phyloP scores from a whole-genome alignment of 2,888 invertebrate species.

The Cataglyphis rosenhaueri region DNA sequence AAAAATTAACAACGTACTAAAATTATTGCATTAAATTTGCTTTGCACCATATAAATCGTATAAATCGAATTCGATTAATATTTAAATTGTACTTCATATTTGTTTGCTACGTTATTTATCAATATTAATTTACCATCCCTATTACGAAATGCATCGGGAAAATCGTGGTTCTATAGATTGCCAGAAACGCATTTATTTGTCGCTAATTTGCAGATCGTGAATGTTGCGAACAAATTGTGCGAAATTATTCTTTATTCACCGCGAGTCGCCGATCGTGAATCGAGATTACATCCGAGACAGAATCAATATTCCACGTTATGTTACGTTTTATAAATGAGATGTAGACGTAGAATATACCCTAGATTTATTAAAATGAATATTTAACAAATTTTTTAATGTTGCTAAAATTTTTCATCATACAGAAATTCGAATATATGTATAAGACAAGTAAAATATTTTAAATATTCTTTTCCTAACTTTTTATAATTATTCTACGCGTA shows the following conservation, averaged over 20 bases:
- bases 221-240: background rate
- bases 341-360: background rate
- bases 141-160: background rate
- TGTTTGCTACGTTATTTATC: background rate
- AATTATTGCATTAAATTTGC: conserved; percentile 3
- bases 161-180: background rate
- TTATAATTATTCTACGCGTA: background rate
- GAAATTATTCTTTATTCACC: background rate
- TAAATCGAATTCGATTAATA: background rate
- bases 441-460: background rate
- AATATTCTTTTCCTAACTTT: background rate
- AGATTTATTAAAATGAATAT: background rate
- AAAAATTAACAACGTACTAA: background rate
- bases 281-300: background rate
- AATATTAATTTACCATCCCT: background rate
- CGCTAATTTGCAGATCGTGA: background rate
- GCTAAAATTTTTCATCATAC: background rate
- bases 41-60: background rate
- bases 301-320: background rate
- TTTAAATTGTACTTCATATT: background rate
- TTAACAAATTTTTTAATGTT: background rate
- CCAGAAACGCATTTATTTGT: background rate
- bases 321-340: background rate
- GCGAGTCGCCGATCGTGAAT: background rate
- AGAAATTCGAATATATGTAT: background rate